Base-by-base conservation (phyloP, 2,888 invertebrate species). In the Phania funesta region DNA sequence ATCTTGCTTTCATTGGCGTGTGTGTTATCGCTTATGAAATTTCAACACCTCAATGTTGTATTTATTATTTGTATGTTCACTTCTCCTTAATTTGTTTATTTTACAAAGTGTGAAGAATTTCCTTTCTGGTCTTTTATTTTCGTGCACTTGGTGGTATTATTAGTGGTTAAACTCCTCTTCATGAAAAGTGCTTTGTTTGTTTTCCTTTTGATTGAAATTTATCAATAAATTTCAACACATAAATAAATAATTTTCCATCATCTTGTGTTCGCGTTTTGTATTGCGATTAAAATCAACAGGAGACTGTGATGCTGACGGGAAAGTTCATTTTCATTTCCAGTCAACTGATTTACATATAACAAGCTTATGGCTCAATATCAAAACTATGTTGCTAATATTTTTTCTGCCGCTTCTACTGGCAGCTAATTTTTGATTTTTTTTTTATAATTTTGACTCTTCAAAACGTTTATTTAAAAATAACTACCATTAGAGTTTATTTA, bases 1-100 rank as follows among this genome's bases (percentile, higher is more conserved):
- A 13, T 13, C 8, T 60, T 60, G 8, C 24, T 41, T 68, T 56
- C 46, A 58, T 22, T 35, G 18, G 38, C 26, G 20, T 60, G 22
- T 29, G 11, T 18, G 22, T 73, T 73, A 65, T 64, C 32, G 58
- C 35, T 32, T 41, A 29, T 60, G 60, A 54, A n/a, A 56, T 67
- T 71, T 80, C 70, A 75, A 52, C 80, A 80, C 70, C 58, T 80
- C 50, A 16, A 32, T 52, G 22, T 70, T 71, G 52, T 65, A 67
- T 67, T 76, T 67, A 67, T 54, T 54, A 71, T 65, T 52, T 76
- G 54, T 35, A 26, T 54, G 65, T 48, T 18, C 44, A 32, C 44
- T 76, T n/a, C 26, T 50, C 54, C 32, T 44, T 70, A 74, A 82
- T 74, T 82, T 82, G 78, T 82, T 78, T 78, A 65, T 82, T 77